Conservation (phyloP, 2,113 vertebrate genomes). For the Urocitellus parryii region DNA sequence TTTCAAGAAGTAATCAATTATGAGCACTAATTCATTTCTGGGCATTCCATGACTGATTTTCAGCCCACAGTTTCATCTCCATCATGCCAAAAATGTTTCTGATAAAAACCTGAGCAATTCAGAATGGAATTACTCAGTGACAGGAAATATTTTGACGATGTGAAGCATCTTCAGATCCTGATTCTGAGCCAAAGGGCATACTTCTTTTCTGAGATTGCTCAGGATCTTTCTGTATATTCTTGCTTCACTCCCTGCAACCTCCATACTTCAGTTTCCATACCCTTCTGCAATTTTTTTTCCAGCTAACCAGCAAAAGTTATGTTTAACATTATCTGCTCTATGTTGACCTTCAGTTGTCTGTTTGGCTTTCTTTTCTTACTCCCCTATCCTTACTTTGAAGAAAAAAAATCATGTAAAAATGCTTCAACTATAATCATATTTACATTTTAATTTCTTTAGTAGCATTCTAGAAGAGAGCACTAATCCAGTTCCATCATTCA, state of each 20-base stretch:
- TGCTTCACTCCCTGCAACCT: not conserved
- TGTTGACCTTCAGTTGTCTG: not conserved
- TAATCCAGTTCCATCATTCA: not conserved
- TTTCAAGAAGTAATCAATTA: conserved; percentile 50
- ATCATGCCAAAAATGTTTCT: conserved; percentile 35
- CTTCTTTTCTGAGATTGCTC: not conserved
- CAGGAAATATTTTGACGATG: not conserved
- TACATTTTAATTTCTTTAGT: conserved; percentile 18
- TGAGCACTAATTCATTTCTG: conserved; percentile 43
- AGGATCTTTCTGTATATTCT: not conserved
- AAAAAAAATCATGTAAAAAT: not conserved
- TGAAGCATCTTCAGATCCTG: not conserved
- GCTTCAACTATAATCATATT: not conserved
- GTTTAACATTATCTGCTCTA: not conserved
- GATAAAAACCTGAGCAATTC: conserved; percentile 22
- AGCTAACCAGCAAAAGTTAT: not conserved
- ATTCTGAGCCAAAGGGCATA: not conserved
- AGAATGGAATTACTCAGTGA: not conserved
- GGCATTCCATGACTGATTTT: conserved; percentile 33
- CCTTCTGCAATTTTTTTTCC: not conserved
- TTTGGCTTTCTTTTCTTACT: not conserved
- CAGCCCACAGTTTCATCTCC: not conserved
- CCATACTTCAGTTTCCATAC: not conserved
- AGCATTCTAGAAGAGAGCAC: not conserved
- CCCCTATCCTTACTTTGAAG: not conserved